Base-by-base conservation (phyloP, 2,888 invertebrate genomes). In the Drosophila subsilvestris region DNA sequence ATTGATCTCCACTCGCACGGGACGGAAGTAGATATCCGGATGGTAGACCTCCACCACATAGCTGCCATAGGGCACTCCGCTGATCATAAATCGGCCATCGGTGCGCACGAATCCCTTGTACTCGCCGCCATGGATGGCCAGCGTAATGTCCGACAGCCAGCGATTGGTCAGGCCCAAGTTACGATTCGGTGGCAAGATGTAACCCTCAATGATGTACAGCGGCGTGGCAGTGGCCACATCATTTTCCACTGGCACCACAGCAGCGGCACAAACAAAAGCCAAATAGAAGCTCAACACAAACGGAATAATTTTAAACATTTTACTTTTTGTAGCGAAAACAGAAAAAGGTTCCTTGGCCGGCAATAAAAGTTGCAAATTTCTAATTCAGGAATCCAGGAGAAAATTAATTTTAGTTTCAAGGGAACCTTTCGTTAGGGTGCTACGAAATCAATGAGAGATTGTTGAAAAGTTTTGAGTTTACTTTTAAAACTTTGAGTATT, bases 11-110 rank as follows among this genome's bases (percentile, higher is more conserved):
- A 99, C 97, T 71, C 99, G 94, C 1, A 92, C 76, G 67, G 98
- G 96, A 90, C 99, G 98, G 91, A 98, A 99, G 74, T 96, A 94
- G 88, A 95, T 97, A 89, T 98, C 96, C 0, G 98, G 96, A 92
- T 98, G 96, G 18, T 97, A 93, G 1, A 98, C 95, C 93, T 99
- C 98, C 0, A 99, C 94, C 8, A 99, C 95, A 91, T 98, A 98
- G 0, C 98, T 98, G 2, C 98, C 98, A 0, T 96, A 95, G 0
- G 97, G 96, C 0, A 99, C 93, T 85, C 97, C 97, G 86, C 96
- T 96, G 29, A 99, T 95, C 1, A 95, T 93, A 91, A 99, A 99
- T 3, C 95, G 94, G 9, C 99, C 99, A 92, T 99, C 98, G 81
- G 95, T 95, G 84, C 96, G 96, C 18, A 98, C 93, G 90, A 97